Evolutionary conservation across 1,140 invertebrate species (phyloP), one percentile per base, ranked within the genome.

Genomic region (Anoplophora glabripennis): DNA sequence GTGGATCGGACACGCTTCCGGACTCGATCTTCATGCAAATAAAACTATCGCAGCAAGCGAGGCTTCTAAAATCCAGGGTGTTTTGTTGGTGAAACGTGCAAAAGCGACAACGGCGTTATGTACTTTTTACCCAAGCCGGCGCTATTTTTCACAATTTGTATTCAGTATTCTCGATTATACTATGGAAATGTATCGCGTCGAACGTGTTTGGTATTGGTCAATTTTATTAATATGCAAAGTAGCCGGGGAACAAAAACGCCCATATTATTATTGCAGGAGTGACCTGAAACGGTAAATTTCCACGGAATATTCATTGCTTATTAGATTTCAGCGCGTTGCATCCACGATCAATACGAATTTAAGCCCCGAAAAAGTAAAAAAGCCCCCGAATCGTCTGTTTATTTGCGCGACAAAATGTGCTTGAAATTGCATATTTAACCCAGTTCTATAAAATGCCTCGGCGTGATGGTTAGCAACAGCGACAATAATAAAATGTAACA

Each of bases 31-130:
- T 54, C 53, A 54, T 54, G 53, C 40, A 54, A 54, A 54, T 54
- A 54, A 54, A 54, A 54, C 42, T 54, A 38, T 38, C 21, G 37
- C 49, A 38, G 41, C 9, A 38, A 40, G 17, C 37, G 49, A 38
- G 12, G 21, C 2, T 38, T 4, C 4, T 45, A 45, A 45, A 45
- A 45, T 15, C 15, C 14, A 7, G 42, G 4, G 47, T 38, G 51
- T 33, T 44, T 46, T 51, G 56, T 57, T 57, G 46, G 46, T 37
- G 21, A 44, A 57, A 45, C 47, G 56, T 57, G 56, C 46, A 57
- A 57, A 57, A 40, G 56, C 56, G 56, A 51, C 46, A 57, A 57
- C 46, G 40, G 12, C 18, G 47, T 57, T 28, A 28, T 28, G 21
- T 28, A 28, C 21, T 28, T 28, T 28, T 28, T 28, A 5, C 21